Base-by-base conservation (phyloP, 2,888 invertebrate species). In the Monopis laevigella region DNA sequence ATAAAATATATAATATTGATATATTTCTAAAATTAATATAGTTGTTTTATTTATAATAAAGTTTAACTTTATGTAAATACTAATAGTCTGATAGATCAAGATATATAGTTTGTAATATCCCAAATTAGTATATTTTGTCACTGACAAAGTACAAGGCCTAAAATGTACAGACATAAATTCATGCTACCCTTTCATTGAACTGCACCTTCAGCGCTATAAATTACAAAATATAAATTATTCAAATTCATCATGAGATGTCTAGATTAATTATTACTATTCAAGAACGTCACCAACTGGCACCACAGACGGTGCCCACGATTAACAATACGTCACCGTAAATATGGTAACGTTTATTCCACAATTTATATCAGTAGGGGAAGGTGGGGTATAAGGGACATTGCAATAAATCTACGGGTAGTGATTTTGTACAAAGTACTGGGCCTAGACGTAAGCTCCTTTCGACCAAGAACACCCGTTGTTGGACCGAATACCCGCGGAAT, bases 261-360 rank as follows among this genome's bases (percentile, higher is more conserved):
- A 61, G 72, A 75, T 77, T 75, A 74, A 69, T 75, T 62, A 74
- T 74, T 68, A 74, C 74, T 70, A 74, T 64, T 70, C 38, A 41
- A n/a, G 64, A 57, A 59, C 52, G 50, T 55, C 52, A 46, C 55
- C 55, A 58, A 68, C 60, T 62, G 63, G 59, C 58, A 17, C 40
- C 24, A 40, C 73, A 73, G 71, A 67, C 72, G 74, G 72, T 63
- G 58, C 59, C 62, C 50, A 61, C 68, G 73, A 75, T 75, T 74
- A 72, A 73, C 70, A 65, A 73, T 62, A 74, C 72, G 74, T 77
- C 78, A 75, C 73, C 65, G 72, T 77, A 78, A 80, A 78, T 78
- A 78, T 78, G 75, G 74, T 67, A 74, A 77, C 75, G 78, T 75
- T 78, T 75, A 74, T 75, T 77, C 63, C 59, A 65, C 68, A 64